Conservation (phyloP, 2,113 vertebrate genomes). For the Boleophthalmus pectinirostris region DNA sequence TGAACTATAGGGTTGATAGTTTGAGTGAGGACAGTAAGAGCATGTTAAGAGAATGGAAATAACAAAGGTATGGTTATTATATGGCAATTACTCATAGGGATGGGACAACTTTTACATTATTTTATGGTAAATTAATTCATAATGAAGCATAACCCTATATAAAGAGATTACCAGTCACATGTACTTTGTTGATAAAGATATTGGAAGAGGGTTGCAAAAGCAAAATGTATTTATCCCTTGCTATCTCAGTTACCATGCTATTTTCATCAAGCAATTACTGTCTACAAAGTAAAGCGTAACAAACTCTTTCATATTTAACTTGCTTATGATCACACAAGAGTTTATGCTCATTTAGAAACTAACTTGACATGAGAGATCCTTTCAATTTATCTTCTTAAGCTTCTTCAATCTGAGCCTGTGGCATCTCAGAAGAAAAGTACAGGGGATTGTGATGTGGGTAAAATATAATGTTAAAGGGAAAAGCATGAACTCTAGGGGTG, state of each 20-base stretch:
- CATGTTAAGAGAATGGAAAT: too few species aligned
- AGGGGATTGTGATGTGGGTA: conserved; percentile 11
- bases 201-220: not conserved
- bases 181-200: not conserved
- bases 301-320: not conserved
- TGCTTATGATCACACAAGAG: not conserved
- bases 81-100: not conserved
- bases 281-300: not conserved
- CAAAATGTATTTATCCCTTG: not conserved
- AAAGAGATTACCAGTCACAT: not conserved
- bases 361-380: not conserved
- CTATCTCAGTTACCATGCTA: not conserved
- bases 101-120: not conserved
- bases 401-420: not conserved
- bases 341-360: not conserved
- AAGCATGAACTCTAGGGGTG: not conserved
- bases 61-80: too few species aligned
- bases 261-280: not conserved
- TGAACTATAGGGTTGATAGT: not conserved
- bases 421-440: conserved; percentile 2
- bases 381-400: conserved; percentile 3
- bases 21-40: not conserved
- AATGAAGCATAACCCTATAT: not conserved
- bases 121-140: not conserved
- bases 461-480: conserved; percentile 29